Evolutionary conservation across 2,797 vertebrate genomes (phyloP).

Genomic region (Mormyrus hasselquistii): DNA sequence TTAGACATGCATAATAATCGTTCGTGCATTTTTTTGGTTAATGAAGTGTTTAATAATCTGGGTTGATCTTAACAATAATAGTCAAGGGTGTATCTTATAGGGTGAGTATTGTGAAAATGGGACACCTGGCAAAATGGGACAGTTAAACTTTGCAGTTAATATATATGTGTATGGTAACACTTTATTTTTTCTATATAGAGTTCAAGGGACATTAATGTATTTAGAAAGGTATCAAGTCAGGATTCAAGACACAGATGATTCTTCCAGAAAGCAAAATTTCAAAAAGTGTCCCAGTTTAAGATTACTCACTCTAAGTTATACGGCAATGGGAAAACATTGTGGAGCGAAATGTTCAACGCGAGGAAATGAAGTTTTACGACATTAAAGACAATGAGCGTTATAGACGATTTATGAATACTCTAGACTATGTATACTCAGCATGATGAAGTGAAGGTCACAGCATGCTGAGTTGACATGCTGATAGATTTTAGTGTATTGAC

Average conservation of each 20-base stretch:
- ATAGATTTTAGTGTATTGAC: not conserved
- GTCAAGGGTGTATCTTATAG: not conserved
- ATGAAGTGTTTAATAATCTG: not conserved
- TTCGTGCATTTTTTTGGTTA: not conserved
- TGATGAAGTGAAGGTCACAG: not conserved
- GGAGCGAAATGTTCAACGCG: not conserved
- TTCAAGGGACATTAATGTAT: not conserved
- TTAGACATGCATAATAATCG: not conserved
- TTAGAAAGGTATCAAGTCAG: not conserved
- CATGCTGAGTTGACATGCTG: not conserved
- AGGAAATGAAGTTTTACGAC: not conserved
- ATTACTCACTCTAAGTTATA: not conserved
- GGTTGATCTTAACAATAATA: not conserved
- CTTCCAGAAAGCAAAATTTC: not conserved
- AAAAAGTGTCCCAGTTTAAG: not conserved
- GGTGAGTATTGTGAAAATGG: not conserved
- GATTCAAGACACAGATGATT: not conserved
- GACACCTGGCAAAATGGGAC: not conserved
- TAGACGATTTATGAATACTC: not conserved
- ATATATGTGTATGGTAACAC: not conserved
- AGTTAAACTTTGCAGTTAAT: not conserved
- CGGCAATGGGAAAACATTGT: not conserved
- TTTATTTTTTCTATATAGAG: not conserved
- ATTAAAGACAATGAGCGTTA: not conserved
- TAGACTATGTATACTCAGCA: not conserved